These are phyloP conservation scores for Chelmon rostratus DNA, from an alignment of 2,797 vertebrate genomes.

Conservation along the genomic window DNA sequence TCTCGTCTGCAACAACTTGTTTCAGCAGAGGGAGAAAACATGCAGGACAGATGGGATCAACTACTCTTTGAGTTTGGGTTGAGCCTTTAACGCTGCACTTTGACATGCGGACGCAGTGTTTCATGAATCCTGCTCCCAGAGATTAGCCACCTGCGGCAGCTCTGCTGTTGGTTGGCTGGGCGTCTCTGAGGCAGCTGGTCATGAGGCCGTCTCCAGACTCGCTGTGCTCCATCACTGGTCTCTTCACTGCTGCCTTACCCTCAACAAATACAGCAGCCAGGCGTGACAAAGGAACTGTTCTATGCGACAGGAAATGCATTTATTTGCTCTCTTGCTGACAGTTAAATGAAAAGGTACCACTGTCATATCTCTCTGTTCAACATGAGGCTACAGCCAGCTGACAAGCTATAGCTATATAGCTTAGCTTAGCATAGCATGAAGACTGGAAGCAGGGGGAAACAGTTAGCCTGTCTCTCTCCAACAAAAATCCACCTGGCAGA, in stretches of 20 bases:
- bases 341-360: background rate
- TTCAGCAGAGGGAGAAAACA: background rate
- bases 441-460: background rate
- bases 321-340: background rate
- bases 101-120: background rate
- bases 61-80: background rate
- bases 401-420: no score
- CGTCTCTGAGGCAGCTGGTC: background rate
- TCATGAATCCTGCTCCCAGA: background rate
- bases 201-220: slow-evolving; percentile 2
- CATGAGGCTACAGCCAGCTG: background rate
- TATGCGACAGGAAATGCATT: background rate
- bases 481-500: background rate
- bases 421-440: background rate
- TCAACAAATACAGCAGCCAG: background rate
- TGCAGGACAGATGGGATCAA: background rate
- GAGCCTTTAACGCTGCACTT: background rate
- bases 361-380: background rate
- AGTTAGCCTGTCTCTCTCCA: background rate
- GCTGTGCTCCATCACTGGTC: background rate
- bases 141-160: background rate
- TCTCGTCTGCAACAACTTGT: background rate
- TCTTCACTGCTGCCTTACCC: background rate
- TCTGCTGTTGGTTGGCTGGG: background rate
- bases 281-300: background rate